Evolutionary conservation across 2,797 vertebrate genomes (phyloP), one percentile per base, ranked within the genome.

Genomic region (Onychomys leucogaster): DNA sequence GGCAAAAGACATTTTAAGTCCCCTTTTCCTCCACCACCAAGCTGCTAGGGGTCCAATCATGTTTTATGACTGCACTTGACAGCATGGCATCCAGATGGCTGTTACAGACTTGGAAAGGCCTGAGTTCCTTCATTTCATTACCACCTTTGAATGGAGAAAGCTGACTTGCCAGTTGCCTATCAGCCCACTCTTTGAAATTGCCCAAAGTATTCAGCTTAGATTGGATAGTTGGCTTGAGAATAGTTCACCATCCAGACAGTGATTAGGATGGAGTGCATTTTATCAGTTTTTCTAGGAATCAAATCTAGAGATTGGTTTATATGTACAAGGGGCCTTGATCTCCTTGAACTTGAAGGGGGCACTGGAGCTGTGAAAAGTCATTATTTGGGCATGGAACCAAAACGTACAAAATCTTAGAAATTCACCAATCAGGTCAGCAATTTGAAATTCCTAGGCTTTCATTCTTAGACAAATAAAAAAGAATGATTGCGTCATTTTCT

Each of bases 171-270:
- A 52, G 12, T 90, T 67, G 69, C 69, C 21, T 71, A 81, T 93
- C 65, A 94, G 65, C 46, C 32, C 16, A 8, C 84, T 90, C 29
- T 93, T 69, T 83, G 61, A 81, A 92, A 94, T 23, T 61, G 61
- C 65, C 75, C 21, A 21, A 23, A 19, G 52, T 75, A 93, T 95
- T 92, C 90, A 71, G 27, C 95, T 82, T 94, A 76, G 21, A 89
- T 65, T 76, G 77, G 61, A 71, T 89, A 55, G 94, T 95, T 93
- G 84, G n/a, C 81, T 91, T 88, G 73, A 85, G 73, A 90, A 73
- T 95, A 94, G 61, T 82, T 82, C 61, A 81, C 67, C 0, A 8
- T 52, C 37, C 65, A 95, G 67, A 90, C 23, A 92, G 41, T 67
- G 85, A 89, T 65, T 82, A 57, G 52, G 67, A 43, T 95, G 84